phyloP scores from a whole-genome alignment of 2,888 invertebrate species.

The Apodemia duryi region DNA sequence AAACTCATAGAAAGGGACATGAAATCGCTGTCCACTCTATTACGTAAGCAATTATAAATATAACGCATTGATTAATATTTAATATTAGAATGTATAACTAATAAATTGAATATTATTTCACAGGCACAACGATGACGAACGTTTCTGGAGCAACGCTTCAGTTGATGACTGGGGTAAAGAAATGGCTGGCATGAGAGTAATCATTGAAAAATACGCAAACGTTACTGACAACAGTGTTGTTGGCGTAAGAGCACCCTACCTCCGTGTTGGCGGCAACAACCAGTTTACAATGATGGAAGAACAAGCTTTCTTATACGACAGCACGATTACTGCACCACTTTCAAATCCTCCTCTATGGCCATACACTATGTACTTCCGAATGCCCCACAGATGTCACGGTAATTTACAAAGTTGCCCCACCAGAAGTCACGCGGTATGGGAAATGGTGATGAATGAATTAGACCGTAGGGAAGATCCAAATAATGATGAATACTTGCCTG shows the following conservation, averaged over 20 bases:
- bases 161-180: constrained; percentile 96
- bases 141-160: constrained; percentile 95
- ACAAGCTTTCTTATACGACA: constrained; percentile 96
- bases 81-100: constrained; percentile 18
- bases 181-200: constrained; percentile 96
- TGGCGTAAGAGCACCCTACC: constrained; percentile 93
- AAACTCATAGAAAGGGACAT: constrained; percentile 93
- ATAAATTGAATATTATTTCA: constrained; percentile 34
- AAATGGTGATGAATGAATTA: constrained; percentile 96
- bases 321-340: constrained; percentile 94
- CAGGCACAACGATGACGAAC: constrained; percentile 94
- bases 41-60: constrained; percentile 81
- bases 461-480: constrained; percentile 94
- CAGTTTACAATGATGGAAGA: constrained; percentile 99
- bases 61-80: constrained; percentile 11
- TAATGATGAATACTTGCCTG: constrained; percentile 93
- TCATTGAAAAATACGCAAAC: constrained; percentile 93
- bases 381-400: constrained; percentile 96
- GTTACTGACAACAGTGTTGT: constrained; percentile 94
- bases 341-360: constrained; percentile 97
- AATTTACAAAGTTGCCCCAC: constrained; percentile 95
- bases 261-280: constrained; percentile 95
- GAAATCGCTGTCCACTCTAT: constrained; percentile 96
- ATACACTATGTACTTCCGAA: constrained; percentile 98
- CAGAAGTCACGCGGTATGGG: constrained; percentile 96